Base-by-base conservation (phyloP, 2,888 invertebrate species). In the Spialia ferax region DNA sequence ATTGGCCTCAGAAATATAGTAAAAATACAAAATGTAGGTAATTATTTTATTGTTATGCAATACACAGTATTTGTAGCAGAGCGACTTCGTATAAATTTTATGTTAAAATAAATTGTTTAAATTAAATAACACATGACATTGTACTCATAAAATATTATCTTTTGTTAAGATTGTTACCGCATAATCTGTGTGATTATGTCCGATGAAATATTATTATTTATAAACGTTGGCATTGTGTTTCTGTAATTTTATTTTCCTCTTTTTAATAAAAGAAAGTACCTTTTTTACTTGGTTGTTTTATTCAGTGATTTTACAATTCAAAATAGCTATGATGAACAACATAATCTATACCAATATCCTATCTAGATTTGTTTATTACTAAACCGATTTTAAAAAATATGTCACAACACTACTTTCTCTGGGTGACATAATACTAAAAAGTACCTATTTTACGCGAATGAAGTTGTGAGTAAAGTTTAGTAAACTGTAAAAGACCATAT, bases 211-310 rank as follows among this genome's bases (percentile, higher is more conserved):
- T 74, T 68, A 83, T 83, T 86, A 83, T 89, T 85, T 90, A 88
- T 90, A 88, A 89, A 90, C 89, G 90, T 92, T 91, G 87, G 86
- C 83, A 83, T 85, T 87, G 86, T 90, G 86, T 90, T 90, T 83
- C 80, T 87, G 86, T 90, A 89, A 85, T 84, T 85, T 85, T 85
- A 87, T 87, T 86, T 84, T 83, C 77, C 78, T 76, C 80, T 85
- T 86, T 86, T 86, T 83, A 79, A 76, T 77, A 87, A 83, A 88
- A 88, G n/a, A 83, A 88, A 89, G 45, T 78, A 81, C 83, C 87
- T 87, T 89, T 90, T 86, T 87, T 84, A 78, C 69, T 56, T 20
- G 20, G 5, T 18, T 32, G 60, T 72, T 70, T 76, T 65, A 68
- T 71, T 50, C 8, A 13, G 4, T 6, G 18, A 22, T 10, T 32